Evolutionary conservation across 1,140 invertebrate species (phyloP).

Genomic region (Mercenaria mercenaria): DNA sequence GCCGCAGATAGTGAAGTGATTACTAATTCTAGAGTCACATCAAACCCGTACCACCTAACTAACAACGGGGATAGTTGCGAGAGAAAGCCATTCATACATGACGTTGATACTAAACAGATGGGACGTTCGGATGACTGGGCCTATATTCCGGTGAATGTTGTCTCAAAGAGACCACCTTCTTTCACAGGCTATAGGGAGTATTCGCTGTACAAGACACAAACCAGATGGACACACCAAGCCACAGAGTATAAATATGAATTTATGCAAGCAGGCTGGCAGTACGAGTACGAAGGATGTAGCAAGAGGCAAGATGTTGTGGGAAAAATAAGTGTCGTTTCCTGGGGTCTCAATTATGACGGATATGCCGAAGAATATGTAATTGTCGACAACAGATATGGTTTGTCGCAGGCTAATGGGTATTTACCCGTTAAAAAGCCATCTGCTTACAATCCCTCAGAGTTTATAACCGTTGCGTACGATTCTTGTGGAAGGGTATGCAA

Average conservation of each 20-base stretch:
- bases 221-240: slow-evolving; percentile 50
- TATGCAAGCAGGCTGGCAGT: slow-evolving; percentile 19
- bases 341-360: slow-evolving; percentile 79
- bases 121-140: slow-evolving; percentile 42
- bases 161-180: slow-evolving; percentile 73
- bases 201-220: slow-evolving; percentile 65
- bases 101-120: neutral
- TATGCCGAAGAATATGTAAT: slow-evolving; percentile 78
- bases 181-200: slow-evolving; percentile 69
- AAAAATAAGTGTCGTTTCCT: slow-evolving; percentile 75
- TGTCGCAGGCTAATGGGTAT: slow-evolving; percentile 73
- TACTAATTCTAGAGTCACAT: too few relatives aligned
- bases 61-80: too few relatives aligned
- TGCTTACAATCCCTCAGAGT: slow-evolving; percentile 46
- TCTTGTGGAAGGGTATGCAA: slow-evolving; percentile 70
- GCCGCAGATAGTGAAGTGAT: too few relatives aligned
- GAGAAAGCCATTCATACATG: slow-evolving; percentile 4
- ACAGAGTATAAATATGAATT: slow-evolving; percentile 58
- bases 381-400: slow-evolving; percentile 78
- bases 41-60: too few relatives aligned
- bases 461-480: slow-evolving; percentile 66
- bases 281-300: slow-evolving; percentile 62
- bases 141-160: slow-evolving; percentile 78
- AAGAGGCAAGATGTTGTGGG: slow-evolving; percentile 64
- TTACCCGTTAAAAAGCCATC: slow-evolving; percentile 74